A percentile compares a stretch with the other conserved stretches of the same genome.
Conservation (phyloP, 2,113 vertebrate genomes). For the Mesocricetus auratus region DNA sequence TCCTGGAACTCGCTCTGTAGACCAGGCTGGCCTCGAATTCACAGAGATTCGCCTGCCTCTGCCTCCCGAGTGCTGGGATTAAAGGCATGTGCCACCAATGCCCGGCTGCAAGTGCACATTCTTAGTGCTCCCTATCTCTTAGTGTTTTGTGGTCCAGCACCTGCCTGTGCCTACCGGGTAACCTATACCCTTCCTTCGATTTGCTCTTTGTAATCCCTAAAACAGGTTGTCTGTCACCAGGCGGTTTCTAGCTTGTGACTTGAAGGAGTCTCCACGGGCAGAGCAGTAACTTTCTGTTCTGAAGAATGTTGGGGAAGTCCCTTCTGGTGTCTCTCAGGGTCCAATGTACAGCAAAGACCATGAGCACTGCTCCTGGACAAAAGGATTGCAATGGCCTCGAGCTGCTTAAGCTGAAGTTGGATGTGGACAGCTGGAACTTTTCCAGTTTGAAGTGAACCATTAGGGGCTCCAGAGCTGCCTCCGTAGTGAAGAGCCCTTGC, state of each 20-base stretch:
- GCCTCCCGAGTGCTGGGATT: too few relatives aligned
- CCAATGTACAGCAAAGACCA: not conserved
- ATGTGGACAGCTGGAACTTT: not conserved
- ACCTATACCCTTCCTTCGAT: not conserved
- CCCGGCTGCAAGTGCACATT: too few relatives aligned
- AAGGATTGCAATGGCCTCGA: not conserved
- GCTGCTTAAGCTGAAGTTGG: not conserved
- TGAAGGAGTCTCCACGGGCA: not conserved
- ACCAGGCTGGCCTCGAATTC: too few relatives aligned
- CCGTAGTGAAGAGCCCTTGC: not conserved
- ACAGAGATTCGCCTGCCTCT: too few relatives aligned
- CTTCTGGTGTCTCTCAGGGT: not conserved
- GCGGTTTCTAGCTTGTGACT: not conserved
- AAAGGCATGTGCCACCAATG: too few relatives aligned
- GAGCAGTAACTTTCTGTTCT: not conserved
- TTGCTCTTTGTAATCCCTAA: not conserved
- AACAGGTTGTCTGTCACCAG: not conserved
- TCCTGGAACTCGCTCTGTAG: too few relatives aligned
- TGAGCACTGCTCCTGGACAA: not conserved
- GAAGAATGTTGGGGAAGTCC: not conserved
- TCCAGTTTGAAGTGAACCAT: not conserved
- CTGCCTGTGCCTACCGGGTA: not conserved
- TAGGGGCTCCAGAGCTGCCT: not conserved
- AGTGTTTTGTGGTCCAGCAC: not conserved
- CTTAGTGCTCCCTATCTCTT: too few relatives aligned